These are phyloP conservation scores for Callyntrura guangdongensis DNA, from an alignment of 2,888 invertebrate genomes.

Conservation along the genomic window DNA sequence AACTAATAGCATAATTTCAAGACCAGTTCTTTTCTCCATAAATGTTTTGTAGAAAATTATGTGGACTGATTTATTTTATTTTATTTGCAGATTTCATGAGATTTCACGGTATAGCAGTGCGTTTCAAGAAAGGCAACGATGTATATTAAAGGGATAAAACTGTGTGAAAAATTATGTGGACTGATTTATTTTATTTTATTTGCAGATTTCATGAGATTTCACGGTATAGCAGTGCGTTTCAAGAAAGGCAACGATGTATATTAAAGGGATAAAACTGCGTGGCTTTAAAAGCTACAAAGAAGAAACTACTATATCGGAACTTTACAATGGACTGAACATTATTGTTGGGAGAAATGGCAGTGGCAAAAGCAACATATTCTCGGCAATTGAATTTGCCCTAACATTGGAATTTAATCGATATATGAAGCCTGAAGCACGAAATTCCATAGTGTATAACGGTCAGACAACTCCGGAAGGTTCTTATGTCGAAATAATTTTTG, in stretches of 20 bases:
- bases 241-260: background rate
- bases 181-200: no score
- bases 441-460: conserved; percentile 68
- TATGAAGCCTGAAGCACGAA: conserved; percentile 52
- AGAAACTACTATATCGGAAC: conserved; percentile 60
- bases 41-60: no score
- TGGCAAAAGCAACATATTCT: conserved; percentile 81
- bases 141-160: conserved; percentile 50
- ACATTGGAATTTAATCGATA: conserved; percentile 68
- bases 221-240: background rate
- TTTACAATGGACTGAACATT: conserved; percentile 76
- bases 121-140: background rate
- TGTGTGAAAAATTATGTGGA: no score
- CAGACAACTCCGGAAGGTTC: conserved; percentile 9
- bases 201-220: background rate
- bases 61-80: no score
- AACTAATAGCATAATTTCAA: no score
- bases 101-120: background rate
- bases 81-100: background rate
- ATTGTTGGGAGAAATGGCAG: conserved; percentile 80
- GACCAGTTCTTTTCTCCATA: no score
- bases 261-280: conserved; percentile 55
- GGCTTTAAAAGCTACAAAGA: conserved; percentile 81
- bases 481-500: conserved; percentile 81
- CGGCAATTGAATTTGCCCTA: conserved; percentile 80